Base-by-base conservation (phyloP, 2,113 vertebrate species). In the Pandion haliaetus region DNA sequence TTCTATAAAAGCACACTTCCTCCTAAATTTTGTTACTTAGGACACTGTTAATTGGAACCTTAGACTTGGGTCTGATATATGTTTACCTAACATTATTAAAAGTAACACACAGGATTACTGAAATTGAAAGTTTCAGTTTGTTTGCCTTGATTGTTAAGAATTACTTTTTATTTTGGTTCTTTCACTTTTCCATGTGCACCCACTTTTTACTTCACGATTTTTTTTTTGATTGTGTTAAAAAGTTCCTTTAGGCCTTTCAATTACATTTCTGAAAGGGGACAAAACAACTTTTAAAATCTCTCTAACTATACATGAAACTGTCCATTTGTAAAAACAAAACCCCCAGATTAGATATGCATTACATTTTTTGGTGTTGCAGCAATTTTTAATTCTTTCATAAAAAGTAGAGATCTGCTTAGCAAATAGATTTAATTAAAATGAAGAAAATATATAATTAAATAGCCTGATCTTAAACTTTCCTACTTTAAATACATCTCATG, bases 391-490 rank as follows among this genome's bases (percentile, higher is more conserved):
- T 36, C 36, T 96, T 95, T 91, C 77, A 47, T 86, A 72, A 95
- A 86, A 93, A 78, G 66, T 74, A n/a, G 66, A 95, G 31, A 45
- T 70, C 59, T 88, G 32, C 61, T 94, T 95, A 94, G 52, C 40
- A 95, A 94, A 95, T 89, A 89, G 63, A 93, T 91, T 89, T 91
- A 86, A 85, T 73, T 58, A 94, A 95, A 96, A 93, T 86, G 25
- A 88, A 59, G 44, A 65, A 55, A 52, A 10, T 4, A 45, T 1
- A 3, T 42, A 36, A 26, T 87, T 44, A 90, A 82, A 81, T 59
- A 47, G 57, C 13, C 2, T 61, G 5, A 62, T 47, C 25, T 34
- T 40, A 67, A 74, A 28, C 12, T 76, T 94, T 38, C 11, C 36
- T 31, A 5, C 25, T 84, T 52, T 38, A 78, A 62, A 18, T 66